phyloP scores from a whole-genome alignment of 2,113 vertebrate species.

The Macrotis lagotis region DNA sequence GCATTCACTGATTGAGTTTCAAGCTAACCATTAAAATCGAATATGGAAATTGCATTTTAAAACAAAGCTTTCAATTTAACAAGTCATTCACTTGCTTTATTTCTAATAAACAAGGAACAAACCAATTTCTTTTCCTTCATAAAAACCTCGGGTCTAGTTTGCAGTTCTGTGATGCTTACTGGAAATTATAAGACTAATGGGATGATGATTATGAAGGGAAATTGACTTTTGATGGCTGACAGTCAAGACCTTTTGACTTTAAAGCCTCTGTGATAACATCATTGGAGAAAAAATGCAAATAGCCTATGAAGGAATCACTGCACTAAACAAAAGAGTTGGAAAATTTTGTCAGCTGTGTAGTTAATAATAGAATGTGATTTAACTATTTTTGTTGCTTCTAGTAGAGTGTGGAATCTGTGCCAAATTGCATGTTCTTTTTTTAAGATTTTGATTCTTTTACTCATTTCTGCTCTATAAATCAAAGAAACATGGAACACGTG shows the following conservation, averaged over 20 bases:
- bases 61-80: neutral
- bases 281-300: neutral
- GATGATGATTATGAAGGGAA: neutral
- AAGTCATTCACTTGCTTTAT: neutral
- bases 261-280: neutral
- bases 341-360: neutral
- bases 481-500: neutral
- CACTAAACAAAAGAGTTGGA: neutral
- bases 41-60: neutral
- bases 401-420: neutral
- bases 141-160: neutral
- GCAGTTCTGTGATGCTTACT: neutral
- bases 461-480: neutral
- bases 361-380: constrained; percentile 6
- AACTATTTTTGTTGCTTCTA: neutral
- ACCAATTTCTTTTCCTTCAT: neutral
- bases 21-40: neutral
- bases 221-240: neutral
- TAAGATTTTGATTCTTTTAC: neutral
- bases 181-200: neutral
- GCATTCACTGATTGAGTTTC: neutral
- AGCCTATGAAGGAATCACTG: neutral
- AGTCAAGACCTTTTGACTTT: neutral
- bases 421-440: neutral
- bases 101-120: neutral